Base-by-base conservation (phyloP, 1,140 invertebrate species). In the Episyrphus balteatus region DNA sequence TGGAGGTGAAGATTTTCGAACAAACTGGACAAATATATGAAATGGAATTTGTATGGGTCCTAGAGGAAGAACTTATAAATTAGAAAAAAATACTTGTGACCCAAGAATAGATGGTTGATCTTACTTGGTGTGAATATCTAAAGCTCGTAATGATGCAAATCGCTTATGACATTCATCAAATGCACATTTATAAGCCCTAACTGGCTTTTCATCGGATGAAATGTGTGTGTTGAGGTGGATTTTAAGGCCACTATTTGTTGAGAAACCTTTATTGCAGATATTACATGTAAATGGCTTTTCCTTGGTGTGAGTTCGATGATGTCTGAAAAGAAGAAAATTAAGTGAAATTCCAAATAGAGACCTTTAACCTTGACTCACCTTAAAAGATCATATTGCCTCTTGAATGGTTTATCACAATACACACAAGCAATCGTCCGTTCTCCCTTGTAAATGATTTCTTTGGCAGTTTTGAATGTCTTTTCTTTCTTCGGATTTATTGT, bases 351-450 rank as follows among this genome's bases (percentile, higher is more conserved):
- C 38, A 39, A 8, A 30, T 33, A 36, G 13, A 12, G 17, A n/a
- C 40, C 13, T n/a, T 3, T 2, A 18, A 12, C 13, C 19, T 34
- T 10, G 38, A 30, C 34, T 47, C 38, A 55, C 51, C 56, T 52
- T 41, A 59, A 45, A 1, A 52, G 39, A 46, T 57, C 49, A 17
- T 55, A 54, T 1, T 18, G 17, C 21, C 54, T 56, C 15, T 34
- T 36, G 39, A 59, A 57, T 26, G 56, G 53, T 19, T 56, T 57
- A 14, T 37, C 32, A 38, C 57, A 59, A 18, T 51, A 57, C 47
- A 54, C 54, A 32, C 57, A 59, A 1, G 52, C 49, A 44, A 59
- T 42, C 40, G 50, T 15, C 34, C 12, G 12, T 13, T 31, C 2
- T 17, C 26, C 43, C 32, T 13, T 12, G n/a, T 18, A 14, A 11